Evolutionary conservation across 1,140 invertebrate species (phyloP), one percentile per base, ranked within the genome.

Genomic region (Drosophila kurseongensis): DNA sequence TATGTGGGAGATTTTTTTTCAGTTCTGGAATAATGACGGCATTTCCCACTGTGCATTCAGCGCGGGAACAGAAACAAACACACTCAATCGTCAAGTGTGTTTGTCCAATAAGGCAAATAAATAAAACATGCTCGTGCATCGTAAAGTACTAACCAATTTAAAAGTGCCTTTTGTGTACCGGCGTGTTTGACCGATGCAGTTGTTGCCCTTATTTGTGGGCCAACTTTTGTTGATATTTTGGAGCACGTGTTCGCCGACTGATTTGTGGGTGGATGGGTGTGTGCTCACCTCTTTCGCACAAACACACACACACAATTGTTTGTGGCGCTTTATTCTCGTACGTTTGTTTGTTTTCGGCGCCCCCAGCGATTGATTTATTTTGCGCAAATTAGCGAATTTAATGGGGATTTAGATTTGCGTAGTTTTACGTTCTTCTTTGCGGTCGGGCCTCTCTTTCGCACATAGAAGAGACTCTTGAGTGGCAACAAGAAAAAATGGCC

Each of bases 401-500:
- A 60, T 52, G 69, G 45, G 65, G 47, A 58, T 32, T 32, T 32
- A 1, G 29, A 32, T 58, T 75, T 75, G 55, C 45, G 52, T 57
- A 75, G 48, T 66, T 54, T 58, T 14, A 35, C 27, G 48, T 65
- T 63, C 40, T 51, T 57, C 12, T 78, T 78, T 75, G 52, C 40
- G 57, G 62, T 67, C 78, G 32, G 45, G 60, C 65, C 45, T 88
- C 63, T 89, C 75, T 83, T 89, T 89, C 67, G 61, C 54, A 74
- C 55, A 60, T 36, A 47, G 59, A 57, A 38, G 69, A 68, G 45
- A 62, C 42, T 60, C 65, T 63, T 47, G 52, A 75, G 59, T 71
- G 63, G 62, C 69, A 76, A 76, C 61, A 81, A 83, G 73, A 86
- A 88, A 81, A 88, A 86, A 86, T 88, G 83, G 83, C 83, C 83